Conservation (phyloP, 2,797 vertebrate species). For the Helarctos malayanus region DNA sequence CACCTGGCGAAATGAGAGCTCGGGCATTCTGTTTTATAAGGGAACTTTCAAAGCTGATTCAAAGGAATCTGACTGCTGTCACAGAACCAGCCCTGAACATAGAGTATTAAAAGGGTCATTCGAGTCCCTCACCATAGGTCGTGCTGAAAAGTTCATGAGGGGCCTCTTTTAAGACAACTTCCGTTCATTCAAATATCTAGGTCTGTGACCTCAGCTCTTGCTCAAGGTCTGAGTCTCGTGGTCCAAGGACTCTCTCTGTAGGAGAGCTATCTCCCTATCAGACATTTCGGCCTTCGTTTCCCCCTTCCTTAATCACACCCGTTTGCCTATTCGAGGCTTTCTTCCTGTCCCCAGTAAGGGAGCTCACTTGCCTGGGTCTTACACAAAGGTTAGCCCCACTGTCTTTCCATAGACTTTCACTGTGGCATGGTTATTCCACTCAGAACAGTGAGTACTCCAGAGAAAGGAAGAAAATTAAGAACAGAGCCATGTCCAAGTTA, state of each 20-base stretch:
- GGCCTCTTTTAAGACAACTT: not conserved
- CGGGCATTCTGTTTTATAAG: not conserved
- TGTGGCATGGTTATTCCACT: not conserved
- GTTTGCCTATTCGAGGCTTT: not conserved
- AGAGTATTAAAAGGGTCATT: not conserved
- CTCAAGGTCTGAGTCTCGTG: not conserved
- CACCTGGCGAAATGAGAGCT: not conserved
- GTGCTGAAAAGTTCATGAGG: not conserved
- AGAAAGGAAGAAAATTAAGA: not conserved
- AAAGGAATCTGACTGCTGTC: not conserved
- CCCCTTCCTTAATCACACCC: not conserved
- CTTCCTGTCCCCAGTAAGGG: not conserved
- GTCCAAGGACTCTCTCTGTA: not conserved
- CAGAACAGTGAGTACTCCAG: not conserved
- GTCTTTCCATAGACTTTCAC: not conserved
- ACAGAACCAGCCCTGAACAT: not conserved
- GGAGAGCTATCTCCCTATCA: not conserved
- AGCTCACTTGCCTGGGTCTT: not conserved
- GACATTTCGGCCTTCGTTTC: not conserved
- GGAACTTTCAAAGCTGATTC: not conserved
- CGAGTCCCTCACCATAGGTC: not conserved
- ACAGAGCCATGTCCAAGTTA: not conserved
- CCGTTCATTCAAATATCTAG: not conserved
- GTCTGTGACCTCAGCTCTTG: not conserved
- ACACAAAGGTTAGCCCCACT: not conserved